phyloP scores from a whole-genome alignment of 2,888 invertebrate species.

The Suillia variegata region DNA sequence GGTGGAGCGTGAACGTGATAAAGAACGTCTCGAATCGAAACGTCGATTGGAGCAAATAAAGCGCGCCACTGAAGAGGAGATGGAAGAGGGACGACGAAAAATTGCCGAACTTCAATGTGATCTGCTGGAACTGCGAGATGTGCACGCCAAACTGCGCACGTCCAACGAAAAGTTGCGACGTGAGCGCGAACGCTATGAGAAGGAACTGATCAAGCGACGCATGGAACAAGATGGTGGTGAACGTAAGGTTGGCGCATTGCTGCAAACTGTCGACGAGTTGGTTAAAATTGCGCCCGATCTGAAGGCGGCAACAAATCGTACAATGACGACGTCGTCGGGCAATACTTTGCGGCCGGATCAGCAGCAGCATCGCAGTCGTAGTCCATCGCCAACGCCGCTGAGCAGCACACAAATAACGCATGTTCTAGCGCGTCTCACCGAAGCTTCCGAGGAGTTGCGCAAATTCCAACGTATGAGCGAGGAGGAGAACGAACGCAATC shows the following conservation, averaged over 20 bases:
- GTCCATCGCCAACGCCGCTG: slow-evolving; percentile 55
- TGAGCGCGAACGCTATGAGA: slow-evolving; percentile 84
- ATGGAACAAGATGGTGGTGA: slow-evolving; percentile 74
- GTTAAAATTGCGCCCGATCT: slow-evolving; percentile 79
- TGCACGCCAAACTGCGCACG: slow-evolving; percentile 87
- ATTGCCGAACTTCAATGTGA: slow-evolving; percentile 84
- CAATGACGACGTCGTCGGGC: slow-evolving; percentile 30
- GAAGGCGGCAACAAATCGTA: slow-evolving; percentile 56
- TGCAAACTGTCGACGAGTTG: slow-evolving; percentile 81
- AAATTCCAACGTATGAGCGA: slow-evolving; percentile 63
- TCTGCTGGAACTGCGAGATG: slow-evolving; percentile 84
- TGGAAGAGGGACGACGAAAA: slow-evolving; percentile 86
- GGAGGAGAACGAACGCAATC: slow-evolving; percentile 64
- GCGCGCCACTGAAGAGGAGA: slow-evolving; percentile 84
- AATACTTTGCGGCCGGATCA: slow-evolving; percentile 52
- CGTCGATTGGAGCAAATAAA: slow-evolving; percentile 84
- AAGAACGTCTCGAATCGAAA: slow-evolving; percentile 85
- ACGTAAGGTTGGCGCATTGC: slow-evolving; percentile 71
- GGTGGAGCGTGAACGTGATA: slow-evolving; percentile 88
- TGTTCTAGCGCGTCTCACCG: slow-evolving; percentile 68
- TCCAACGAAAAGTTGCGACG: slow-evolving; percentile 88
- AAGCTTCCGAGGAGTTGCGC: slow-evolving; percentile 74
- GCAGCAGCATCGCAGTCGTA: slow-evolving; percentile 45
- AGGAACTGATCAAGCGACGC: slow-evolving; percentile 73
- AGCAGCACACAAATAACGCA: slow-evolving; percentile 52